Base-by-base conservation (phyloP, 2,888 invertebrate genomes). In the Phymatocera aterrima region DNA sequence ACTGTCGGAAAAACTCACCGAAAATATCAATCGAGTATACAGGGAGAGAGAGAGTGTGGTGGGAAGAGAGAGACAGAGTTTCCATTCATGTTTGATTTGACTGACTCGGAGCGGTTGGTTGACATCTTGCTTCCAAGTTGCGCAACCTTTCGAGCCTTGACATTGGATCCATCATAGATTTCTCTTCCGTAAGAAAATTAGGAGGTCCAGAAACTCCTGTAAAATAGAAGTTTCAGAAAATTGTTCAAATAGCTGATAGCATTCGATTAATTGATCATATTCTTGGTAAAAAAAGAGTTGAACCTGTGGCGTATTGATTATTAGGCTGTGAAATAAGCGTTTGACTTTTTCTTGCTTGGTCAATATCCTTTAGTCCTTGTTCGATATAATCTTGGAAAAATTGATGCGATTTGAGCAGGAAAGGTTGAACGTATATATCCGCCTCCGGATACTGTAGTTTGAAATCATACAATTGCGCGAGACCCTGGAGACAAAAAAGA, bases 321-420 rank as follows among this genome's bases (percentile, higher is more conserved):
- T 87, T 88, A 46, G 82, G 78, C 78, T 85, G 86, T 4, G 86
- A 81, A 68, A 85, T 84, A 70, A 85, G 85, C 78, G 85, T 89
- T 81, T 90, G 90, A 85, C 84, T 89, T 80, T 88, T 90, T 79
- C 90, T 87, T 51, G 87, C 86, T 79, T 86, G 87, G 82, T 93
- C 93, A 43, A 95, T 94, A 77, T 93, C 92, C 82, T 93, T 93
- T 80, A 97, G 91, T 0, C 96, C 96, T 72, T 95, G 93, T 89
- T 95, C 95, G 83, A 97, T 96, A 88, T 96, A 97, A 87, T 95
- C 95, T 88, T 97, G 96, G 92, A 97, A 97, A 91, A 95, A 96
- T 88, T 95, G 94, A 72, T 96, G 96, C 0, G 96, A 95, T 86
- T 95, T 96, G 83, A 95, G 94, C 90, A 97, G 93, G 91, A 96